These are phyloP conservation scores for Ptychodera flava DNA, from an alignment of 35 echinoderm and acorn worm genomes.

Conservation along the genomic window DNA sequence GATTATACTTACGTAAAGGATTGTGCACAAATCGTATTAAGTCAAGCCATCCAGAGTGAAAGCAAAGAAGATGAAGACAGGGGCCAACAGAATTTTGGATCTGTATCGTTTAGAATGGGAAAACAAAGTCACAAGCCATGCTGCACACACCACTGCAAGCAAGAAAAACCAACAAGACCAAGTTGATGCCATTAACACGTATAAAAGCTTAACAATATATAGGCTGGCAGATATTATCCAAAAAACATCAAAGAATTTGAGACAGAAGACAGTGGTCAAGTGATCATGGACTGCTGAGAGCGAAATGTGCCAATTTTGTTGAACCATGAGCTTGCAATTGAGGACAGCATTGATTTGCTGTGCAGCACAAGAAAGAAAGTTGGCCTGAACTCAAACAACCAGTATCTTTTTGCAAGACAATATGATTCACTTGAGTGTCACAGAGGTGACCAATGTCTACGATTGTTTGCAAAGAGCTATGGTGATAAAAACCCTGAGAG, in stretches of 20 bases:
- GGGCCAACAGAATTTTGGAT: not conserved
- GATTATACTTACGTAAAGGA: conserved; percentile 30
- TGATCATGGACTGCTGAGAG: conserved; percentile 35
- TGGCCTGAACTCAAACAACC: conserved; percentile 18
- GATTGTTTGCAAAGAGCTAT: conserved; percentile 17
- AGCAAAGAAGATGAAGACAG: conserved; percentile 20
- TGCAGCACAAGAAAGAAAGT: conserved; percentile 14
- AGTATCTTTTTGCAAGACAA: conserved; percentile 38
- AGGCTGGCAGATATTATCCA: too few species aligned
- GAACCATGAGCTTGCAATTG: conserved; percentile 29
- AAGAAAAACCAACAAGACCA: conserved; percentile 53
- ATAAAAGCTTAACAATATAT: not conserved
- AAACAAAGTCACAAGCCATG: conserved; percentile 27
- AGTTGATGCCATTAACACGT: conserved; percentile 59
- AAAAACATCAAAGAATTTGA: conserved; percentile 13
- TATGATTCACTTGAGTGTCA: conserved; percentile 17
- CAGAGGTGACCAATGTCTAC: conserved; percentile 29
- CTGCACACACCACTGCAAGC: conserved; percentile 14
- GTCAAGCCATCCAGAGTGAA: conserved; percentile 21
- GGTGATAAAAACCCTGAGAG: conserved; percentile 29
- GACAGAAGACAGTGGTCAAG: conserved; percentile 18
- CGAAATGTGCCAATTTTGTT: conserved; percentile 29
- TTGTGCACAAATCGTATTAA: conserved; percentile 28
- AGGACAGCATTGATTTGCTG: conserved; percentile 23
- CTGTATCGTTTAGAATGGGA: conserved; percentile 44